Base-by-base conservation (phyloP, 2,888 invertebrate genomes). In the Amblyjoppa fuscipennis region DNA sequence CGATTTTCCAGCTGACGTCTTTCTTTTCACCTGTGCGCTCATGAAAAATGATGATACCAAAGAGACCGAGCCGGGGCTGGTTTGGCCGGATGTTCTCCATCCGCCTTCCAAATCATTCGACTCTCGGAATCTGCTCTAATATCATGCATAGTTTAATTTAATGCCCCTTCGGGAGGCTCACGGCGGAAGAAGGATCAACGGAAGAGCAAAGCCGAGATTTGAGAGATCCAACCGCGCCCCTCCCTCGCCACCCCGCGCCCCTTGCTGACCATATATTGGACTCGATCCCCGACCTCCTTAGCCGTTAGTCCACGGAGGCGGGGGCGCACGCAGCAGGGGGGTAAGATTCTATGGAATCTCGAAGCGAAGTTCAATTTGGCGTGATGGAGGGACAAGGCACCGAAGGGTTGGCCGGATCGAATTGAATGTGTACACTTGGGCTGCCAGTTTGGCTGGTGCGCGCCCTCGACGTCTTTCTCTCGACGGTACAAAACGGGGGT, bases 111-210 rank as follows among this genome's bases (percentile, higher is more conserved):
- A 31, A 56, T 56, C 53, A 53, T 16, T 20, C 61, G 9, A 49
- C 34, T 31, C 64, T 4, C 3, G 11, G 59, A 61, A 45, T 25
- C 64, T 34, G 28, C 9, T 51, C 64, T 34, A 64, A 75, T 51
- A 64, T 64, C 61, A 75, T 75, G 75, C 64, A 75, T 34, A 64
- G 49, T 75, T 75, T 31, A 45, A 75, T 75, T 49, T 64, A 64
- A 45, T 34, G 61, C 31, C 64, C n/a, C 34, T 61, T n/a, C 49
- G 0, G n/a, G n/a, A 73, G 0, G n/a, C 25, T 20, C 45, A 49
- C 49, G 9, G 25, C 7, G n/a, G 74, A 49, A 51, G 6, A 13
- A 20, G 75, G 49, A 75, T 75, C 75, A 51, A 56, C 71, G 31
- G 41, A 31, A 7, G 2, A 41, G 38, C 13, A 2, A 74, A 9